Conservation (phyloP, 2,797 vertebrate species). For the Siniperca obscura region DNA sequence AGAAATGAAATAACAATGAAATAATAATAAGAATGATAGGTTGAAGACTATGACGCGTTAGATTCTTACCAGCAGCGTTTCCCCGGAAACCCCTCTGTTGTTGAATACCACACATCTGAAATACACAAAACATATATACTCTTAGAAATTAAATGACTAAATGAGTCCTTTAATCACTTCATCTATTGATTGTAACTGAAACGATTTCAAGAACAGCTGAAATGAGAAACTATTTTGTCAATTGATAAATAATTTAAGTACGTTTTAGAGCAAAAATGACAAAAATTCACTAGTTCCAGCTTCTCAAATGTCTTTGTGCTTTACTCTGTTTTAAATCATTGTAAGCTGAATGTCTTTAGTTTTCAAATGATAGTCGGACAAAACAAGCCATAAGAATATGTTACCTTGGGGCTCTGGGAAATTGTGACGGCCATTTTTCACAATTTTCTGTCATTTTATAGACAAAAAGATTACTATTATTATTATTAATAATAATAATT, state of each 20-base stretch:
- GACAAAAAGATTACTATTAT: background rate
- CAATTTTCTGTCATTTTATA: background rate
- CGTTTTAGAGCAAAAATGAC: background rate
- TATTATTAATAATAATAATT: too few species aligned
- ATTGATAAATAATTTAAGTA: background rate
- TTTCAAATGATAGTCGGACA: background rate
- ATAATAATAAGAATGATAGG: background rate
- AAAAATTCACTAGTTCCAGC: background rate
- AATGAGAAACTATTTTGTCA: background rate
- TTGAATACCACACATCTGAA: slow-evolving; percentile 97
- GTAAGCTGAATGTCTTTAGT: background rate
- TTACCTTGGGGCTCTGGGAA: background rate
- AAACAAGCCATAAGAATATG: background rate
- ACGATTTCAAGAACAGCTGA: background rate
- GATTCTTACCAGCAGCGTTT: slow-evolving; percentile 93
- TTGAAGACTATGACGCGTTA: background rate
- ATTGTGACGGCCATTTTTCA: background rate
- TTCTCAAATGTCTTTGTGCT: background rate
- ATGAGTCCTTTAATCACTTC: background rate
- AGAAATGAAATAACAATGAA: background rate
- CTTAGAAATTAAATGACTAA: background rate
- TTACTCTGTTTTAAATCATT: background rate
- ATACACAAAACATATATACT: slow-evolving; percentile 59
- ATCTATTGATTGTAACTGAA: background rate
- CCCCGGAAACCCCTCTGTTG: slow-evolving; percentile 96